Base-by-base conservation (phyloP, 2,888 invertebrate genomes). In the Agonopterix alstromeriana region DNA sequence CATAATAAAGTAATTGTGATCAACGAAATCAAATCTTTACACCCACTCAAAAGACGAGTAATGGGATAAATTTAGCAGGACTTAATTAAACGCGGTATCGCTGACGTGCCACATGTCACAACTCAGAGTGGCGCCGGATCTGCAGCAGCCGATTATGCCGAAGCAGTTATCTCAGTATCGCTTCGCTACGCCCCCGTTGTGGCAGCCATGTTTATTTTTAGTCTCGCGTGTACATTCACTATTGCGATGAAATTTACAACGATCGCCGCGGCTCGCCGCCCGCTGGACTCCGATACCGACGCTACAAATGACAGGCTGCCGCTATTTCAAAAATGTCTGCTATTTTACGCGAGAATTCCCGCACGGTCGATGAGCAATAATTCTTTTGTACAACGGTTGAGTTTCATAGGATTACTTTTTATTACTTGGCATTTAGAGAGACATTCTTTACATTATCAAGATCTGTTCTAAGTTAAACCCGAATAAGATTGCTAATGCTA, bases 211-310 rank as follows among this genome's bases (percentile, higher is more conserved):
- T 82, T 81, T 86, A 85, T 85, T 84, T 86, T 86, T 83, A 82
- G 81, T 73, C 71, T 76, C 75, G 77, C 70, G 70, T 77, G 71
- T 78, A 79, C 76, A 81, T 81, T 82, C 78, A 77, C 77, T 77
- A 76, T 78, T 77, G 75, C 79, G 68, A 78, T 83, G 77, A 83
- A 84, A 83, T 83, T 82, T 82, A 81, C 80, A 81, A 72, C 73
- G 73, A 76, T 66, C 71, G 67, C 72, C 59, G 68, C 63, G 63
- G 60, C 70, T 67, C 67, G 64, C 70, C 68, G 70, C 68, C 66
- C 72, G 67, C 72, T 65, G 70, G 71, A 72, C 73, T 63, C 66
- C 69, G 76, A 82, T 80, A 80, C 73, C 70, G 66, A 67, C 72
- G 73, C 76, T 70, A 67, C 73, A 70, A 81, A 82, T 82, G 82